Conservation (phyloP, 1,140 invertebrate species). For the Drosophila setifemur region DNA sequence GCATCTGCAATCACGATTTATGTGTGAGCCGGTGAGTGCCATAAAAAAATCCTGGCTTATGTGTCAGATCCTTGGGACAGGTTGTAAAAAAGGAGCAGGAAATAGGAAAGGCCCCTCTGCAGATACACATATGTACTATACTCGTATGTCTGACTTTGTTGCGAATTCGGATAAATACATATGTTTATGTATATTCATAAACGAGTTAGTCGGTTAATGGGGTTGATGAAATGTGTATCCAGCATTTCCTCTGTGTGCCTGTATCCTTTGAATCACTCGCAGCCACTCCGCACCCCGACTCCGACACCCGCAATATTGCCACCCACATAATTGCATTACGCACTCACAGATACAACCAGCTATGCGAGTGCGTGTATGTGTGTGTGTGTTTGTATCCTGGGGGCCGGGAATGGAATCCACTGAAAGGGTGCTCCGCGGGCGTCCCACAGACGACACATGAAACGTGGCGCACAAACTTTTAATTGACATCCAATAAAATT, state of each 20-base stretch:
- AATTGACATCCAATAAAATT: constrained; percentile 81
- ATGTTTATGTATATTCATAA: constrained; percentile 29
- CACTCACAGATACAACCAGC: constrained; percentile 53
- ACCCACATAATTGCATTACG: constrained; percentile 69
- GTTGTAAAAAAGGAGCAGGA: constrained; percentile 4
- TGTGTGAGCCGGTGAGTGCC: constrained; percentile 25
- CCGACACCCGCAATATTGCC: not conserved
- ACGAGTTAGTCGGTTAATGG: constrained; percentile 50
- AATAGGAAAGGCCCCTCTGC: not conserved
- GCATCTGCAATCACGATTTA: constrained; percentile 61
- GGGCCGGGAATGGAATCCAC: not conserved
- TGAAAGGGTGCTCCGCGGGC: constrained; percentile 16
- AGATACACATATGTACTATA: not conserved
- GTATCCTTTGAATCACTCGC: constrained; percentile 8
- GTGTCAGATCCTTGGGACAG: constrained; percentile 13
- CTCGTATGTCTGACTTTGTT: not conserved
- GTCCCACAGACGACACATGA: constrained; percentile 17
- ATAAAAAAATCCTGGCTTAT: constrained; percentile 23
- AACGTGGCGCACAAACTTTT: constrained; percentile 67
- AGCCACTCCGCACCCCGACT: not conserved
- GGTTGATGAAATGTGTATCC: constrained; percentile 52
- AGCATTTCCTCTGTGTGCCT: constrained; percentile 14
- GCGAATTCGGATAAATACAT: constrained; percentile 17
- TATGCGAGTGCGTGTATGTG: not conserved
- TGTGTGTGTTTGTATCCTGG: constrained; percentile 28